Conservation (phyloP, 2,888 invertebrate genomes). For the Ennomos quercinarius region DNA sequence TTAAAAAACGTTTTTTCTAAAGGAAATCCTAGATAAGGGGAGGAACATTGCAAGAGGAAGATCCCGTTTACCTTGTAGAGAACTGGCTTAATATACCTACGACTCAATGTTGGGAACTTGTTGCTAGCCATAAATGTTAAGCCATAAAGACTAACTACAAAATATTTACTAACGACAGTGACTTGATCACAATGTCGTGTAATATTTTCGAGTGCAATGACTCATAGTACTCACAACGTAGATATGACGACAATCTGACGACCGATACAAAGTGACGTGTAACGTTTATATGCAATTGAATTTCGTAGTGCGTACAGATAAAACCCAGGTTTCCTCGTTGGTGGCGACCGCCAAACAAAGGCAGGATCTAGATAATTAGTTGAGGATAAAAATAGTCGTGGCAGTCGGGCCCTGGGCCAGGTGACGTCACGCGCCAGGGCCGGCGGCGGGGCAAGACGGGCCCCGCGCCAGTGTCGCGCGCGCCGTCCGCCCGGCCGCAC, state of each 20-base stretch:
- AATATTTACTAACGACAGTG: slow-evolving; percentile 22
- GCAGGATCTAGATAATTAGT: slow-evolving; percentile 83
- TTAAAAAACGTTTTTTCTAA: no score
- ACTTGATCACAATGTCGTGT: slow-evolving; percentile 34
- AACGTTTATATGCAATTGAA: slow-evolving; percentile 43
- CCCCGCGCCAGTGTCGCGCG: slow-evolving; percentile 85
- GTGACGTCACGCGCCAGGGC: slow-evolving; percentile 83
- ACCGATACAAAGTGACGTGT: slow-evolving; percentile 48
- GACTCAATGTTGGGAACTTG: no score
- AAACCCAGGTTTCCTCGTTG: slow-evolving; percentile 72
- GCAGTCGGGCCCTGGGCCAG: slow-evolving; percentile 83
- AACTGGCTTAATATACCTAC: not conserved
- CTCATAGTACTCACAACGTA: slow-evolving; percentile 48
- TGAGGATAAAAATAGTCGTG: slow-evolving; percentile 82
- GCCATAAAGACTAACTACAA: not conserved
- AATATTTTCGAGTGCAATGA: slow-evolving; percentile 55
- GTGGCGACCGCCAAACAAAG: slow-evolving; percentile 73
- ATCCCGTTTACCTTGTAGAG: no score
- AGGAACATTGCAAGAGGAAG: no score
- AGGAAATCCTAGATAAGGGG: no score
- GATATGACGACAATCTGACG: slow-evolving; percentile 50
- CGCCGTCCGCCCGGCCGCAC: slow-evolving; percentile 82
- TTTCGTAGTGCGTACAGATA: slow-evolving; percentile 51
- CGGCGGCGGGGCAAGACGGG: slow-evolving; percentile 84
- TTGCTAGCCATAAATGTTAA: no score